A percentile compares a stretch with the other conserved stretches of the same genome.
These are phyloP conservation scores for Hippocampus abdominalis DNA, from an alignment of 2,113 vertebrate genomes.

Conservation along the genomic window DNA sequence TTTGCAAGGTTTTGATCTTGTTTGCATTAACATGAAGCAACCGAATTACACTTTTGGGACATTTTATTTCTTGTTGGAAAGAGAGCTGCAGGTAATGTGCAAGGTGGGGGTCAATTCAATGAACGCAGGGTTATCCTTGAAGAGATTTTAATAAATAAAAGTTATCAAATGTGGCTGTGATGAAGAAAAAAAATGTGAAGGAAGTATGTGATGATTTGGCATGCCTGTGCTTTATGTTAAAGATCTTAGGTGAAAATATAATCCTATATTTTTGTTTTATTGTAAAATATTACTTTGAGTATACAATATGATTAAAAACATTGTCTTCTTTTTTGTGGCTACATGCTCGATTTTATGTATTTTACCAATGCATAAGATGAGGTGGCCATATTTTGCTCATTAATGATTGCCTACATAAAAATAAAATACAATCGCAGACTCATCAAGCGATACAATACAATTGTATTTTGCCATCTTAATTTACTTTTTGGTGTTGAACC, in stretches of 20 bases:
- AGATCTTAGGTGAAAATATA: slow-evolving; percentile 49
- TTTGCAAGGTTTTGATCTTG: slow-evolving; percentile 17
- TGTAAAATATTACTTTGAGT: slow-evolving; percentile 55
- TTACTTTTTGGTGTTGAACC: too few relatives aligned
- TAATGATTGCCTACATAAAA: background rate
- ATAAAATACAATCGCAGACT: too few relatives aligned
- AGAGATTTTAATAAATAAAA: slow-evolving; percentile 27
- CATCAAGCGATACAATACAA: too few relatives aligned
- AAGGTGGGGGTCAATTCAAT: background rate
- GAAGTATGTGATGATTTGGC: slow-evolving; percentile 38
- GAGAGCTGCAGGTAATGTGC: slow-evolving; percentile 13
- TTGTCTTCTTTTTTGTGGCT: slow-evolving; percentile 27
- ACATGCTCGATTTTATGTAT: background rate
- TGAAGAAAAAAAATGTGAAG: slow-evolving; percentile 25
- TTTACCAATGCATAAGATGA: background rate
- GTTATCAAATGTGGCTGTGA: slow-evolving; percentile 24
- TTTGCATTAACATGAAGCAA: slow-evolving; percentile 23
- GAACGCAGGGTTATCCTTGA: background rate
- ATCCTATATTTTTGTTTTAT: slow-evolving; percentile 53
- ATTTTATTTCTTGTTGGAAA: slow-evolving; percentile 26
- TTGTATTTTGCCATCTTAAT: too few relatives aligned
- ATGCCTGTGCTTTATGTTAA: slow-evolving; percentile 47
- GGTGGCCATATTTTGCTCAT: background rate
- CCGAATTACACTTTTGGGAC: slow-evolving; percentile 37
- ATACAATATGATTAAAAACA: slow-evolving; percentile 59